A percentile compares a stretch with the other conserved stretches of the same genome.
Evolutionary conservation across 2,888 invertebrate genomes (phyloP).

Genomic region (Tipula vernalis): DNA sequence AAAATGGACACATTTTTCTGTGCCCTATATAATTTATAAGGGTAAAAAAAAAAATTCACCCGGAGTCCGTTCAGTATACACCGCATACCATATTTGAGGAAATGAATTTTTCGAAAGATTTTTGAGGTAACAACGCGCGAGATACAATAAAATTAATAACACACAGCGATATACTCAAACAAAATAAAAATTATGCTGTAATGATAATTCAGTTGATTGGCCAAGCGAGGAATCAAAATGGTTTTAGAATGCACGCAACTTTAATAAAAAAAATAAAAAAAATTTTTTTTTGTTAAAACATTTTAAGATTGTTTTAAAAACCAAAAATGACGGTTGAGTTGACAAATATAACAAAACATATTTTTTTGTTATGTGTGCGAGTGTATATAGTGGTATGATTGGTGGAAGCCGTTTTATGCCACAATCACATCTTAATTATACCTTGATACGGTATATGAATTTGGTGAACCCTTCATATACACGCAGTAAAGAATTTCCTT

Average conservation of each 20-base stretch:
- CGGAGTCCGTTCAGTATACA: not conserved
- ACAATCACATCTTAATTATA: not conserved
- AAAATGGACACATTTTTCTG: not conserved
- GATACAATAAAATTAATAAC: not conserved
- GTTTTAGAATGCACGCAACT: conserved; percentile 18
- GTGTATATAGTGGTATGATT: not conserved
- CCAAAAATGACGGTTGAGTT: not conserved
- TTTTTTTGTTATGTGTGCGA: not conserved
- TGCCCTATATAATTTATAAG: not conserved
- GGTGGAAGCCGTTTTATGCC: not conserved
- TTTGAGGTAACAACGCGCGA: not conserved
- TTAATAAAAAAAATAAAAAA: not conserved
- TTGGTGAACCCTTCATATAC: not conserved
- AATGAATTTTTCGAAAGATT: not conserved
- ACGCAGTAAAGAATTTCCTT: not conserved
- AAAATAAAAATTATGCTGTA: not conserved
- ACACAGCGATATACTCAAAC: not conserved
- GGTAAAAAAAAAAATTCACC: not conserved
- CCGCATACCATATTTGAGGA: not conserved
- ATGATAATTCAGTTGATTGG: conserved; percentile 34
- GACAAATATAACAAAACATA: not conserved
- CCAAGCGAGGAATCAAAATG: conserved; percentile 32
- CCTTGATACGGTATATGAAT: not conserved
- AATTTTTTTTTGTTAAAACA: not conserved
- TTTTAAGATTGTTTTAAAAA: not conserved